A percentile compares a stretch with the other conserved stretches of the same genome.
phyloP scores from a whole-genome alignment of 2,113 vertebrate genomes.

The Chaetops frenatus region DNA sequence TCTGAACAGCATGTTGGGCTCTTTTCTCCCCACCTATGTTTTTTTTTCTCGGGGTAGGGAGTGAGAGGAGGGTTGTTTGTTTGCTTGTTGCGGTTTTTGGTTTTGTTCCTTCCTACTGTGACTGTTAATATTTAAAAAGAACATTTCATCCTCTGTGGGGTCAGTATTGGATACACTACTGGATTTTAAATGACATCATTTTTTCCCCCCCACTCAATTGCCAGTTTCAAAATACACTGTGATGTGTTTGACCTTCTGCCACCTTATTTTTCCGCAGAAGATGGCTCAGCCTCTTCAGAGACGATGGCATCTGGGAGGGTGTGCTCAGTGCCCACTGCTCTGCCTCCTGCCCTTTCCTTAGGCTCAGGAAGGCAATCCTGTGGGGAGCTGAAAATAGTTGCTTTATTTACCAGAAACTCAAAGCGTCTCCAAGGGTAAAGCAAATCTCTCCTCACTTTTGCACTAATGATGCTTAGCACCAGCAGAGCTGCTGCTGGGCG shows the following conservation, averaged over 20 bases:
- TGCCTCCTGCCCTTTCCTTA: background rate
- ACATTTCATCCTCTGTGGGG: fast-evolving
- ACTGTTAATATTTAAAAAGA: background rate
- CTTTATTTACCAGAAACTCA: background rate
- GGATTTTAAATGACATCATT: fast-evolving
- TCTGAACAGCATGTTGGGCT: background rate
- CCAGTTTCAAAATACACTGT: fast-evolving
- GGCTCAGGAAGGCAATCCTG: fast-evolving
- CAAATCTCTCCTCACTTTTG: background rate
- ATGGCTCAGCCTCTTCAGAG: background rate
- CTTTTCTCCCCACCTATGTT: background rate
- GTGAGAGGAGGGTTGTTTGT: background rate
- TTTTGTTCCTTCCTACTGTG: background rate
- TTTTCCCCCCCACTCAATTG: background rate
- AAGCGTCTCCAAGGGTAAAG: background rate
- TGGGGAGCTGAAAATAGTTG: background rate
- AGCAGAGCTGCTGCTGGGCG: background rate
- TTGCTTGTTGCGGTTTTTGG: background rate
- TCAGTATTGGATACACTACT: background rate
- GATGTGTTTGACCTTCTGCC: background rate
- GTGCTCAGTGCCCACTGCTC: background rate
- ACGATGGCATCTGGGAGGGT: background rate
- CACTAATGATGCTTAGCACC: background rate
- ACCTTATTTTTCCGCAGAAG: background rate
- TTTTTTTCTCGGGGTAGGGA: background rate